Base-by-base conservation (phyloP, 2,888 invertebrate genomes). In the Spodoptera exigua region DNA sequence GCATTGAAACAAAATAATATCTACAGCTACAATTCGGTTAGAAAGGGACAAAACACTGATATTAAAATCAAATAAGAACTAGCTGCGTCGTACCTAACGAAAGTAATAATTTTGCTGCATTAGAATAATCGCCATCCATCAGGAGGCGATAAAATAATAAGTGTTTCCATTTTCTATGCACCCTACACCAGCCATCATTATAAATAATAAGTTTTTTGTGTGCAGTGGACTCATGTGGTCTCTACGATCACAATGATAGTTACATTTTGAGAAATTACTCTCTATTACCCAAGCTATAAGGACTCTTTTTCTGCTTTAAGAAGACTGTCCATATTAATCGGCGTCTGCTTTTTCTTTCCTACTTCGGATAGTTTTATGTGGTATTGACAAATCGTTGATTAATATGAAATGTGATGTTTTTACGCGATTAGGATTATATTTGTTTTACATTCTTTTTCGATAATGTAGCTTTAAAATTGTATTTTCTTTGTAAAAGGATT, bases 151-250 rank as follows among this genome's bases (percentile, higher is more conserved):
- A 89, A 89, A 89, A 90, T 89, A 89, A 89, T 88, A 87, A 88
- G 80, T 79, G 82, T 86, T 87, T 87, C 83, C 88, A 89, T 89
- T 90, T 83, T 85, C 79, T 89, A 91, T 92, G 87, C 91, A 91
- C 91, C 92, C 91, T 86, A 73, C 80, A 54, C 51, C 43, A 58
- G 35, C 61, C 56, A 82, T 86, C 82, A 85, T 86, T 85, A 87
- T 76, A 80, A 77, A 82, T 87, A 87, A 89, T 87, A 84, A 83
- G 80, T 83, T 88, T 87, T 89, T 88, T 89, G 83, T 89, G 83
- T 85, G 66, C 62, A 63, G 56, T 71, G 82, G 86, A 79, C 89
- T 86, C 89, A 91, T 89, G 88, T 88, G 90, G 75, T 75, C 66
- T 69, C 58, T 66, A 70, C 48, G 7, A 27, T 9, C 27, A 27